Conservation (phyloP, 2,113 vertebrate species). For the Mormoops blainvillei region DNA sequence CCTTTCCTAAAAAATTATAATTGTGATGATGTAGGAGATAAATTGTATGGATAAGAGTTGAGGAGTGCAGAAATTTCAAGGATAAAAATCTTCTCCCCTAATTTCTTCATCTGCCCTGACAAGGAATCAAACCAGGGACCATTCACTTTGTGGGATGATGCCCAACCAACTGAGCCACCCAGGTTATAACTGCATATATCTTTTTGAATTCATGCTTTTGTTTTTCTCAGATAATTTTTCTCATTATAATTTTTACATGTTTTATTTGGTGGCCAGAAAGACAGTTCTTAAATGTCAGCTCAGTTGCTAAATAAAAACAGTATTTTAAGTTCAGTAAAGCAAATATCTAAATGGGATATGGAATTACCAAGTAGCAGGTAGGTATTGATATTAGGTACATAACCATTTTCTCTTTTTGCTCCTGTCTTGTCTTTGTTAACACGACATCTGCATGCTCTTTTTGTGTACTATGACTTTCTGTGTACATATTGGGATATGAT, state of each 20-base stretch:
- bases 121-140: no score
- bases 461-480: background rate
- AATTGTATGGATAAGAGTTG: background rate
- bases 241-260: no score
- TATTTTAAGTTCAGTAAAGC: background rate
- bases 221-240: no score
- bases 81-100: background rate
- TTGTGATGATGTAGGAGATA: background rate
- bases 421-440: background rate
- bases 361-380: slow-evolving; percentile 3
- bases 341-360: background rate
- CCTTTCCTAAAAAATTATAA: background rate
- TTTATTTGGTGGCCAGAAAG: background rate
- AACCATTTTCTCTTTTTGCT: background rate
- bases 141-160: no score
- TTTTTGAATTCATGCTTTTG: no score
- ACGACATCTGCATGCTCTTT: background rate
- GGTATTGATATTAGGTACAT: background rate
- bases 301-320: background rate
- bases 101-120: no score
- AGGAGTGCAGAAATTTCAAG: background rate
- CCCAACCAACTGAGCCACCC: no score
- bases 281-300: background rate
- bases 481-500: background rate
- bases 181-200: no score